Evolutionary conservation across 2,888 invertebrate genomes (phyloP), one percentile per base, ranked within the genome.

Genomic region (Orthosia incerta): DNA sequence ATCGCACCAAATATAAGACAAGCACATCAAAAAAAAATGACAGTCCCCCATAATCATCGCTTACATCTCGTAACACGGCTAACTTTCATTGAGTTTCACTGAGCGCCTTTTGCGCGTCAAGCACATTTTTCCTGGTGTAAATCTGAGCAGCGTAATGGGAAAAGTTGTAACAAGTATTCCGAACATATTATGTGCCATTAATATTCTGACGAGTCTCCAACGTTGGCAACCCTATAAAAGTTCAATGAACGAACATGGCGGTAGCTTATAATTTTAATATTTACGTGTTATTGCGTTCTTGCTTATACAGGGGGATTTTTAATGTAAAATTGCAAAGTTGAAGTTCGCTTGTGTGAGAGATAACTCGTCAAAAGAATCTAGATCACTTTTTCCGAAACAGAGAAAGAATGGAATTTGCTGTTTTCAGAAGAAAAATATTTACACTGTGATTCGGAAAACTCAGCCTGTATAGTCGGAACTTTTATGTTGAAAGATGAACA

Each of bases 111-210:
- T 91, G 88, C 89, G 87, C 89, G 90, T 91, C 89, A 90, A 92
- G 92, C 88, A 91, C 90, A 93, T 94, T 95, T 94, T 89, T 87
- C 92, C 88, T 89, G 89, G 91, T 93, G 92, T 92, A 94, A 95
- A 95, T 94, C 93, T 93, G 92, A 90, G 88, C 91, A 88, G 87
- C 89, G 91, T 96, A 96, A 95, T 95, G 94, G 95, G 95, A 96
- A 96, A 96, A 96, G 95, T 96, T 96, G 93, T 95, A 95, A 95
- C 93, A 95, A 95, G 95, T 95, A 95, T 96, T 95, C 94, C 89
- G 92, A 94, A 94, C 93, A 93, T 94, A 95, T 95, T 95, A 95
- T 93, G 91, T 92, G 89, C 91, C 93, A 95, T 96, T 95, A 95
- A 95, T 95, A 95, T 95, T 95, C 95, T 91, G 93, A 92, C 91